A percentile compares a stretch with the other conserved stretches of the same genome.
phyloP scores from a whole-genome alignment of 2,797 vertebrate species.

The Morus bassanus region DNA sequence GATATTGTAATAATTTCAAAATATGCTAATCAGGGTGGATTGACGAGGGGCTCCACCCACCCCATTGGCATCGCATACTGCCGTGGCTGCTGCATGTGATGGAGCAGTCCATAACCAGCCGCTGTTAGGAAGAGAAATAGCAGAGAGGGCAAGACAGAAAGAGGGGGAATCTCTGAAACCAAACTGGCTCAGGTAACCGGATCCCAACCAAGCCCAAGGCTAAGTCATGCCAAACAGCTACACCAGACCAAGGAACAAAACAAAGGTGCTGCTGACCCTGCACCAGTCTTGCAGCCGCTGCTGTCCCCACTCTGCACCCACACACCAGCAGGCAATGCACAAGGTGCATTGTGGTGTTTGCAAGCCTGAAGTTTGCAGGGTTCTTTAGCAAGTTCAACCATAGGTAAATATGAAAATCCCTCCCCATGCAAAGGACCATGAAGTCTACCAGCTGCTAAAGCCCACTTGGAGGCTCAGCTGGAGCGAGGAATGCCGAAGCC shows the following conservation, averaged over 20 bases:
- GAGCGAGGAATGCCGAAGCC: accelerated
- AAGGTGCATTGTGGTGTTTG: accelerated
- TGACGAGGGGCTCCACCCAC: neutral
- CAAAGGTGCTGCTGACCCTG: accelerated
- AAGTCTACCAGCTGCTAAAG: neutral
- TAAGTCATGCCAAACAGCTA: neutral
- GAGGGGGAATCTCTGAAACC: neutral
- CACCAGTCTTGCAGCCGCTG: accelerated
- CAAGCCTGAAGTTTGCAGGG: neutral
- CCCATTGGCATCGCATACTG: accelerated
- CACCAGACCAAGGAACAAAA: neutral
- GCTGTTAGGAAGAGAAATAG: neutral
- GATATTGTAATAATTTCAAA: neutral
- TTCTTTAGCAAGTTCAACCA: neutral
- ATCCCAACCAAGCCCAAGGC: neutral
- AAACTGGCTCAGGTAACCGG: neutral
- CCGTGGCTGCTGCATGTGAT: neutral
- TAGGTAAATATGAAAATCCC: neutral
- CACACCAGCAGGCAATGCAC: neutral
- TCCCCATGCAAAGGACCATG: accelerated
- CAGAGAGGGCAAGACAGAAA: neutral
- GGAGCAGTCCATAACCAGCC: neutral
- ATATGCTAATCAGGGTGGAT: neutral
- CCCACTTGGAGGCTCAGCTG: accelerated
- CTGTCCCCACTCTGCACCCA: neutral